phyloP scores from a whole-genome alignment of 2,888 invertebrate species.

The Leptogaster cylindrica region DNA sequence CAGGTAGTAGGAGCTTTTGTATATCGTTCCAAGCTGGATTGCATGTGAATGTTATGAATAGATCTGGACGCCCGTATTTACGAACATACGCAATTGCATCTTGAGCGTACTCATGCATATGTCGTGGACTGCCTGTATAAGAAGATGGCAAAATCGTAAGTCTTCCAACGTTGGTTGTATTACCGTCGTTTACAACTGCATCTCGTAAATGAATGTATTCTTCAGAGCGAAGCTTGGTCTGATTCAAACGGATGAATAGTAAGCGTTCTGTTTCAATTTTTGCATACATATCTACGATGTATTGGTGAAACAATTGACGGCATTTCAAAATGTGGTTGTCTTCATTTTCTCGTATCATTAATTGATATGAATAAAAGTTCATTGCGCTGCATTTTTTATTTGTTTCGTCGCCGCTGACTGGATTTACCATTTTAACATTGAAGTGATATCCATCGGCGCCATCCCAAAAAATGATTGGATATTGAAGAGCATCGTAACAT shows the following conservation, averaged over 20 bases:
- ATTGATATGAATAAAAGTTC: conserved; percentile 42
- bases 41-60: conserved; percentile 46
- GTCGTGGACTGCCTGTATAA: conserved; percentile 44
- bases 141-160: conserved; percentile 45
- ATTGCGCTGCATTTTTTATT: conserved; percentile 38
- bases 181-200: conserved; percentile 50
- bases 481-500: conserved; percentile 36
- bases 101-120: conserved; percentile 48
- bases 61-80: conserved; percentile 44
- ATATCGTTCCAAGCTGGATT: conserved; percentile 45
- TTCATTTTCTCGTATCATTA: conserved; percentile 43
- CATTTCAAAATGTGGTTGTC: conserved; percentile 39
- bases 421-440: too few relatives aligned
- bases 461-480: conserved; percentile 42
- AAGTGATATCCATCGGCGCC: conserved; percentile 47
- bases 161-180: conserved; percentile 44
- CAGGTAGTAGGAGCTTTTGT: conserved; percentile 41
- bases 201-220: conserved; percentile 55
- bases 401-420: too few relatives aligned
- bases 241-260: conserved; percentile 51
- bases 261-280: conserved; percentile 55
- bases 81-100: conserved; percentile 41
- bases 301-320: conserved; percentile 53
- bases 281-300: conserved; percentile 54
- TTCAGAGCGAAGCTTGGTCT: conserved; percentile 50